These are phyloP conservation scores for Epirrita christyi DNA, from an alignment of 2,888 invertebrate genomes.

Conservation along the genomic window DNA sequence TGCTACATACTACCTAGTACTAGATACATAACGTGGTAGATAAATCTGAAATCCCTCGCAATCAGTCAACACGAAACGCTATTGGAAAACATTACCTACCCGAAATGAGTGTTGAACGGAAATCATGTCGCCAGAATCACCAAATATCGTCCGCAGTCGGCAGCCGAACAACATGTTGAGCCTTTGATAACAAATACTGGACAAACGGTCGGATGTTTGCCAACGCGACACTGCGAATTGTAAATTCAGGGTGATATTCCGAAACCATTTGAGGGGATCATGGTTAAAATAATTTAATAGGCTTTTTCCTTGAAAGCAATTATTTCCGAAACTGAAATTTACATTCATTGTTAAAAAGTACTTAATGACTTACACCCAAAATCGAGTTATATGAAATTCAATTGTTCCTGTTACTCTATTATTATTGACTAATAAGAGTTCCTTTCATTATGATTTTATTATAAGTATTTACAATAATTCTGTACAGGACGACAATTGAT, in stretches of 20 bases:
- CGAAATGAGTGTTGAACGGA: constrained; percentile 14
- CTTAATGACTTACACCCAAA: no score
- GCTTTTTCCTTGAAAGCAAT: neutral
- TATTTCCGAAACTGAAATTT: neutral
- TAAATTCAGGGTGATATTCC: constrained; percentile 44
- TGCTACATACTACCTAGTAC: no score
- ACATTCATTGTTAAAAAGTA: neutral
- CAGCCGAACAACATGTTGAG: constrained; percentile 53
- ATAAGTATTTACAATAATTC: no score
- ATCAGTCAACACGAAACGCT: constrained; percentile 5
- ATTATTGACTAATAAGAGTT: no score
- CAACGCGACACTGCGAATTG: constrained; percentile 56
- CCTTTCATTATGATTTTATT: no score
- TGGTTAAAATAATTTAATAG: neutral
- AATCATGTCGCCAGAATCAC: constrained; percentile 26
- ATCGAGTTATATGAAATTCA: no score
- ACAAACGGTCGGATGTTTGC: constrained; percentile 56
- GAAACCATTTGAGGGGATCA: constrained; percentile 16
- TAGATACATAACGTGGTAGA: no score
- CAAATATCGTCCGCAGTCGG: constrained; percentile 45
- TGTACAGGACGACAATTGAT: no score
- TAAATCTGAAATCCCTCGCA: neutral
- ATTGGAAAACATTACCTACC: constrained; percentile 17
- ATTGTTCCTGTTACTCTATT: no score
- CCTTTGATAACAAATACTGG: constrained; percentile 54